phyloP scores from a whole-genome alignment of 2,797 vertebrate genomes.

The Fratercula arctica region DNA sequence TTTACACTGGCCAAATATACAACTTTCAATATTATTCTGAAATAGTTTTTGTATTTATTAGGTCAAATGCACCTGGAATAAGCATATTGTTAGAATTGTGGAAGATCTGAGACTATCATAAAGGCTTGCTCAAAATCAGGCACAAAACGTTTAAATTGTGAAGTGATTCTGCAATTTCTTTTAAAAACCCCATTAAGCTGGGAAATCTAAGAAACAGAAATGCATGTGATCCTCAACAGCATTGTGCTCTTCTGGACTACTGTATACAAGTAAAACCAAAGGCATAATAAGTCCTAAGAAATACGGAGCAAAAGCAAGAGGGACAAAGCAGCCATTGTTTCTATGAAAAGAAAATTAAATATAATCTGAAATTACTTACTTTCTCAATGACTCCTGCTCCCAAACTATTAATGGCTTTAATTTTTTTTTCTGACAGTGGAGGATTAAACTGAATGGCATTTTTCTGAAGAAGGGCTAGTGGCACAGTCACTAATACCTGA shows the following conservation, averaged over 20 bases:
- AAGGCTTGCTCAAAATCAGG: not conserved
- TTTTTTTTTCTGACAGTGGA: conserved; percentile 89
- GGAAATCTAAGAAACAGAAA: not conserved
- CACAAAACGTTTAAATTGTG: not conserved
- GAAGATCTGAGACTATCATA: not conserved
- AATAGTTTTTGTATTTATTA: not conserved
- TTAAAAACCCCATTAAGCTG: not conserved
- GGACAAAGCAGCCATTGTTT: not conserved
- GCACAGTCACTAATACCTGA: conserved; percentile 92
- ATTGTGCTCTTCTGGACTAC: not conserved
- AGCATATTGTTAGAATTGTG: not conserved
- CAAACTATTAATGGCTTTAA: conserved; percentile 95
- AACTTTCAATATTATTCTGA: not conserved
- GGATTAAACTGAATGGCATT: conserved; percentile 89
- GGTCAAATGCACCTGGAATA: not conserved
- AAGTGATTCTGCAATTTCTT: not conserved
- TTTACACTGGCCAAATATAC: not conserved
- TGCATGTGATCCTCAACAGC: rapidly evolving
- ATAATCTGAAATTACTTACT: conserved; percentile 70
- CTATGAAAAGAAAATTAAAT: not conserved
- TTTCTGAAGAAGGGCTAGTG: conserved; percentile 92
- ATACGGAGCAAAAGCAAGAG: not conserved
- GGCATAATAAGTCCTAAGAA: not conserved
- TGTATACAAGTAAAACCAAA: not conserved
- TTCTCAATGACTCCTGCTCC: conserved; percentile 96